Evolutionary conservation across 1,140 invertebrate genomes (phyloP), one percentile per base, ranked within the genome.

Genomic region (Drosophila willistoni): DNA sequence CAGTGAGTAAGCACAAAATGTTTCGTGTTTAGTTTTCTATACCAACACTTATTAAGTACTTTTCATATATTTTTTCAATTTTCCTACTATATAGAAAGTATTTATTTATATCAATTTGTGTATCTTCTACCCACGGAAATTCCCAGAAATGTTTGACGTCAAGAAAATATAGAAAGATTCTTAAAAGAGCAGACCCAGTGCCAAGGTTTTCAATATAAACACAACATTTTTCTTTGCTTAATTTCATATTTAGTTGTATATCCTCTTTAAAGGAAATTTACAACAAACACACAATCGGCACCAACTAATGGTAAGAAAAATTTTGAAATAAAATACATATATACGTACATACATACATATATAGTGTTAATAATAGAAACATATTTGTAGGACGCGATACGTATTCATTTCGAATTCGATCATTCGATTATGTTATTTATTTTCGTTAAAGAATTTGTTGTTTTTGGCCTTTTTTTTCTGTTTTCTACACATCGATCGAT

Each of bases 51-150:
- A 55, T 57, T 73, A 34, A 71, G 56, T 33, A 73, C 62, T 68
- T 78, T 78, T 77, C 76, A 55, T 80, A 77, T 79, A 86, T 89
- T 79, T 86, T 86, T 76, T 79, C n/a, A 74, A 19, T 63, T 73
- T 72, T 36, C 3, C 10, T 47, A 9, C 1, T 19, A 47, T 47
- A 47, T 47, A 47, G 17, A 47, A 19, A 22, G 3, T 51, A 51
- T 51, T 2, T 51, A 22, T 51, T 22, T 14, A 44, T 44, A 25
- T 29, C 6, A 29, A 29, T 29, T 29, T 29, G 29, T 29, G 7
- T n/a, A 42, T 42, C 12, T 12, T 17, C 44, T 47, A 19, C 44
- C 44, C 44, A 51, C 44, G 17, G 44, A 51, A 51, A 51, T 51
- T 51, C 44, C 44, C 44, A 51, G 19, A 51, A 51, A 51, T 51